phyloP scores from a whole-genome alignment of 2,797 vertebrate genomes.

The Naso thynnoides region DNA sequence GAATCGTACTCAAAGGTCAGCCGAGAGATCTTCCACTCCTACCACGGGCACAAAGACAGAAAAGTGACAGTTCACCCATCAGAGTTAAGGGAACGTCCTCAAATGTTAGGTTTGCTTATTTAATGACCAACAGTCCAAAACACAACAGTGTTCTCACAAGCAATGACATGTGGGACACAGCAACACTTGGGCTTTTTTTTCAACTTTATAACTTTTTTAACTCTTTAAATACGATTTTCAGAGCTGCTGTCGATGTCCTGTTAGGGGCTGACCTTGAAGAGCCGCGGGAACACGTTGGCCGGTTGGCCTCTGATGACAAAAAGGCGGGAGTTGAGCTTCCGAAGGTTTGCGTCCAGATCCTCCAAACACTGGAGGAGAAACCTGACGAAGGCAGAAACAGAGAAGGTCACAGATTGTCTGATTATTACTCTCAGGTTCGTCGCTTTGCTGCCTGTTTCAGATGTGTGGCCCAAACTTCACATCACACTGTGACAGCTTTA shows the following conservation, averaged over 20 bases:
- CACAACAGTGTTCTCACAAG: neutral
- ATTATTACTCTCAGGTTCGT: neutral
- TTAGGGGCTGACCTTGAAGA: constrained; percentile 82
- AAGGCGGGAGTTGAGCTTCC: constrained; percentile 87
- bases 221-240: neutral
- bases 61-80: too few relatives aligned
- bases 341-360: constrained; percentile 85
- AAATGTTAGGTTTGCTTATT: too few relatives aligned
- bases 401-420: neutral
- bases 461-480: neutral
- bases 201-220: neutral
- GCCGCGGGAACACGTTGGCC: constrained; percentile 86
- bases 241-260: neutral
- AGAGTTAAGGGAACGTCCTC: too few relatives aligned
- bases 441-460: too few relatives aligned
- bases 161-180: neutral
- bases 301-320: constrained; percentile 88
- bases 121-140: neutral
- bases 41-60: neutral
- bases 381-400: constrained; percentile 57
- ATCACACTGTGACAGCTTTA: neutral
- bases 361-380: constrained; percentile 88
- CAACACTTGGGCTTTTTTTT: neutral
- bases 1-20: constrained; percentile 87
- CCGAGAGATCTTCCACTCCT: constrained; percentile 88